Percentiles rank a stretch among this genome's conserved stretches.
Conservation (phyloP, 2,113 vertebrate species). For the Proteles cristata region DNA sequence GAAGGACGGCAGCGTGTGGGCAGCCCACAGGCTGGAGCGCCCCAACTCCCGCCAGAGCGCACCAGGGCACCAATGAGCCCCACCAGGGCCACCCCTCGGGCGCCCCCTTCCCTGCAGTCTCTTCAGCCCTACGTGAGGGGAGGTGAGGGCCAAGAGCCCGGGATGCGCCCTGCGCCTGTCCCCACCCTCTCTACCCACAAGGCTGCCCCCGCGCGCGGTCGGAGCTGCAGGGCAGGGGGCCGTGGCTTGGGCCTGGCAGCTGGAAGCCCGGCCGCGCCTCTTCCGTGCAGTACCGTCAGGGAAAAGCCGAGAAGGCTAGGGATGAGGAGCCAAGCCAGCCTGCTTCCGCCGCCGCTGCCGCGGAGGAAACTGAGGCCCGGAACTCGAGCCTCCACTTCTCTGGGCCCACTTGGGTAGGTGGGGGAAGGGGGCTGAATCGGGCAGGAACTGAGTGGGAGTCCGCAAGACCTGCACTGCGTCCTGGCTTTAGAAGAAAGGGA, state of each 20-base stretch:
- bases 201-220: neutral
- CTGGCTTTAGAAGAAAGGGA: neutral
- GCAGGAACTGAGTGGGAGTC: neutral
- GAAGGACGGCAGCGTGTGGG: rapidly evolving
- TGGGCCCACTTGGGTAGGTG: neutral
- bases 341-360: neutral
- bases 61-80: neutral
- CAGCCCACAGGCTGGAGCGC: rapidly evolving
- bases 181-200: rapidly evolving
- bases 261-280: neutral
- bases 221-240: neutral
- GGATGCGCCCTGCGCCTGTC: neutral
- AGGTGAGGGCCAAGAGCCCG: neutral
- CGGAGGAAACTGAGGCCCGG: neutral
- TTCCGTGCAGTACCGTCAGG: rapidly evolving
- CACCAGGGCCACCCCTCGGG: neutral
- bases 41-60: neutral
- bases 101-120: neutral
- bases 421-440: too few species aligned
- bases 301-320: neutral
- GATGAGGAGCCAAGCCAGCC: neutral
- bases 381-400: neutral
- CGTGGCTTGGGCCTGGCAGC: neutral
- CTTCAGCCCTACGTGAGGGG: neutral
- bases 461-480: neutral